phyloP scores from a whole-genome alignment of 2,888 invertebrate genomes.

The Agrilus biguttatus region DNA sequence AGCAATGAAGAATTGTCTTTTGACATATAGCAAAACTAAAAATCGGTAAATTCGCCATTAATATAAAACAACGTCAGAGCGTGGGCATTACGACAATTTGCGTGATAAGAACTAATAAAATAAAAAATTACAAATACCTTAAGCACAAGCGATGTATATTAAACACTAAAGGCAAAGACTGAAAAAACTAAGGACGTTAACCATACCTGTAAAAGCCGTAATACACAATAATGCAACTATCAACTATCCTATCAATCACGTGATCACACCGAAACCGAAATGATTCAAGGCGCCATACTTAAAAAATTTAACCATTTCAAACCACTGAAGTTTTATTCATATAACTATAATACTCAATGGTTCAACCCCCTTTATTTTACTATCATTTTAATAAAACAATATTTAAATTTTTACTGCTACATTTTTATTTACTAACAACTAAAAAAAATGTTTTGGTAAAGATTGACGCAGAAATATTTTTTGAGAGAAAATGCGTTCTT shows the following conservation, averaged over 20 bases:
- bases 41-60: background rate
- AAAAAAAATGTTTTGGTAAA: no score
- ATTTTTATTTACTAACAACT: background rate
- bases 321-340: no score
- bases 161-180: constrained; percentile 2
- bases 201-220: constrained; percentile 28
- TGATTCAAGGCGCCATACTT: no score
- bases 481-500: no score
- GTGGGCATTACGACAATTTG: constrained; percentile 7
- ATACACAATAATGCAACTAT: constrained; percentile 10
- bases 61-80: background rate
- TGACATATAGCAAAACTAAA: constrained; percentile 31
- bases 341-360: no score
- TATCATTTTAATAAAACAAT: constrained; percentile 3
- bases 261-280: constrained; percentile 14
- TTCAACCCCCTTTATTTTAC: background rate
- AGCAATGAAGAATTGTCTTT: constrained; percentile 48
- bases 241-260: constrained; percentile 20
- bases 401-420: background rate
- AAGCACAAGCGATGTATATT: background rate
- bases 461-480: no score
- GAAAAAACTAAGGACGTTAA: constrained; percentile 23
- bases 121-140: constrained; percentile 4
- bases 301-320: no score
- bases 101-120: constrained; percentile 9